Conservation (phyloP, 2,888 invertebrate genomes). For the Exocentrus adspersus region DNA sequence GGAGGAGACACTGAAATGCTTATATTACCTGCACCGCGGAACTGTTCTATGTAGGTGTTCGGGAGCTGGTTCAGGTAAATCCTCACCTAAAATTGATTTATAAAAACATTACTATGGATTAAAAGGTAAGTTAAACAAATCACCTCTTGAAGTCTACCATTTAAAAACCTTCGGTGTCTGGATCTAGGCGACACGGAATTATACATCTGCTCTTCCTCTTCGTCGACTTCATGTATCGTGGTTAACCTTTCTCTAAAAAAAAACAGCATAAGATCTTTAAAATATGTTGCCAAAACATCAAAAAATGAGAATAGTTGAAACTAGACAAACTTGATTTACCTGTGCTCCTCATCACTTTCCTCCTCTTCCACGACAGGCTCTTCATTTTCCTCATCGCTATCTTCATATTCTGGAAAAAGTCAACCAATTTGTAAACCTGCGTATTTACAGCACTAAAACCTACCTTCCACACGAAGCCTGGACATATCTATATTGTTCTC, state of each 20-base stretch:
- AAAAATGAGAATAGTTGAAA: no score
- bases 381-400: conserved; percentile 11
- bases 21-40: conserved; percentile 11
- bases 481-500: neutral
- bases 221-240: conserved; percentile 13
- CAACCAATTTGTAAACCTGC: neutral
- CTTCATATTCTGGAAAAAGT: neutral
- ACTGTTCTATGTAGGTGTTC: conserved; percentile 5
- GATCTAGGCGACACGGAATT: conserved; percentile 1
- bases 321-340: neutral
- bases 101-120: neutral
- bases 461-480: neutral
- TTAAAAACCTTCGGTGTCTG: conserved; percentile 7
- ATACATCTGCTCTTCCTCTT: neutral
- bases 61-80: conserved; percentile 27
- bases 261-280: neutral
- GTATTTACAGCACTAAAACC: neutral
- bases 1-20: conserved; percentile 20
- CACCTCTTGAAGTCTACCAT: conserved; percentile 19
- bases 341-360: neutral
- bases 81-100: conserved; percentile 20
- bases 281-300: no score
- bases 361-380: conserved; percentile 6
- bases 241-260: conserved; percentile 2
- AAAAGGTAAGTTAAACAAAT: neutral